Percentiles rank a stretch among this genome's conserved stretches.
These are phyloP conservation scores for Egretta garzetta DNA, from an alignment of 2,113 vertebrate genomes.

Conservation along the genomic window DNA sequence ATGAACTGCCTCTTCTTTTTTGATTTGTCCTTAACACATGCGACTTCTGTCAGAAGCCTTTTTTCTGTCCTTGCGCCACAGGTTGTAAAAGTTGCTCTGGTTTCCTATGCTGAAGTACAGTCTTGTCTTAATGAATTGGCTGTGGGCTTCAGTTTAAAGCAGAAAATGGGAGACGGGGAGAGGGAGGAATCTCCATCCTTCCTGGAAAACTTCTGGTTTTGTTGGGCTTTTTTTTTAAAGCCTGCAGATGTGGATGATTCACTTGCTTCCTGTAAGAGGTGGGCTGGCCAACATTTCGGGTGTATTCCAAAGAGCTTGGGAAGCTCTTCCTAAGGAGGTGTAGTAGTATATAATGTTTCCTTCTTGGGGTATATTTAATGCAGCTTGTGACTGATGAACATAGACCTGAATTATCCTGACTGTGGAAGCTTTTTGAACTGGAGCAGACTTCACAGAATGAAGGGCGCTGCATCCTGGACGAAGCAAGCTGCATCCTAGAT, in stretches of 20 bases:
- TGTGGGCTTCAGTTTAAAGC: background rate
- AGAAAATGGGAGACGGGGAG: background rate
- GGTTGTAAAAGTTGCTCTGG: background rate
- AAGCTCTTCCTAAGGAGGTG: background rate
- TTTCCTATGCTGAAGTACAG: background rate
- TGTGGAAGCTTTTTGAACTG: background rate
- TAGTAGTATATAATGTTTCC: background rate
- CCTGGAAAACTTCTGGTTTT: background rate
- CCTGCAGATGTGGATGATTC: background rate
- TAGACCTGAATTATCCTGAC: background rate
- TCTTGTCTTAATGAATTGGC: background rate
- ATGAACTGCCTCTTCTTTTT: background rate
- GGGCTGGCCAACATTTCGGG: fast-evolving
- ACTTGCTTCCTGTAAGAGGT: background rate
- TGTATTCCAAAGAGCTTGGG: background rate
- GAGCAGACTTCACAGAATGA: background rate
- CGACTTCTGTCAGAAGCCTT: background rate
- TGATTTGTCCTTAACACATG: background rate
- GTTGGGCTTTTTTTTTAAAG: background rate
- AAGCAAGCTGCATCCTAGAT: background rate
- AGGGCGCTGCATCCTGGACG: background rate
- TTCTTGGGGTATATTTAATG: background rate
- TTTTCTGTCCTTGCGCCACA: background rate
- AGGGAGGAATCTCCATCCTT: background rate
- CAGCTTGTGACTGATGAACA: background rate